Percentiles rank a stretch among this genome's conserved stretches.
phyloP scores from a whole-genome alignment of 2,888 invertebrate genomes.

The Stegophylla sp. region DNA sequence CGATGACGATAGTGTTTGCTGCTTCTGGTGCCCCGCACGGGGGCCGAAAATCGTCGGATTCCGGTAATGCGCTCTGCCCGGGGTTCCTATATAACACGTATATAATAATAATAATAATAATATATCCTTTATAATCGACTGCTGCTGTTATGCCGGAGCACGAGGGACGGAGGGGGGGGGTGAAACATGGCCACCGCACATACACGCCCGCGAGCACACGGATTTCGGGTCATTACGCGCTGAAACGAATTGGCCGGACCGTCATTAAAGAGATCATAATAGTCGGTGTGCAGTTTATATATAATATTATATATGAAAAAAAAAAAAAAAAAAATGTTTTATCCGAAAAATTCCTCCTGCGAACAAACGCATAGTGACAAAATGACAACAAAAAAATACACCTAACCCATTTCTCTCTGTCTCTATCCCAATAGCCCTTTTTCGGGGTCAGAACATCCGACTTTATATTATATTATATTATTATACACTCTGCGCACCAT shows the following conservation, averaged over 20 bases:
- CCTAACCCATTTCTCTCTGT: not conserved
- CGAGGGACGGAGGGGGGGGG: not conserved
- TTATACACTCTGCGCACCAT: constrained; percentile 3
- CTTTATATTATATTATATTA: no score
- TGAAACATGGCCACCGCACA: constrained; percentile 10
- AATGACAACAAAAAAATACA: not conserved
- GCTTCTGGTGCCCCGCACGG: not conserved
- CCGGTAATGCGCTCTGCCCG: not conserved
- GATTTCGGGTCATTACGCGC: constrained; percentile 7
- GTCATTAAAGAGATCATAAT: constrained; percentile 15
- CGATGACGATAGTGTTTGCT: not conserved
- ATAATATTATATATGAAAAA: not conserved
- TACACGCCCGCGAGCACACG: not conserved
- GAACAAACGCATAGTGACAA: not conserved
- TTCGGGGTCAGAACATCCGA: not conserved
- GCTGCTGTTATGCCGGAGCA: not conserved
- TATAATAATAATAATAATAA: no score
- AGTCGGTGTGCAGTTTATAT: not conserved
- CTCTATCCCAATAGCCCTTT: not conserved
- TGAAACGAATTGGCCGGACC: constrained; percentile 19
- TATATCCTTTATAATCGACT: not conserved
- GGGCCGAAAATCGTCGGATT: constrained; percentile 6
- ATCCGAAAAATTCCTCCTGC: not conserved
- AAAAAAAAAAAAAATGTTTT: not conserved
- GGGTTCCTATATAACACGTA: not conserved